These are phyloP conservation scores for Acrobasis consociella DNA, from an alignment of 2,888 invertebrate species.

Conservation along the genomic window DNA sequence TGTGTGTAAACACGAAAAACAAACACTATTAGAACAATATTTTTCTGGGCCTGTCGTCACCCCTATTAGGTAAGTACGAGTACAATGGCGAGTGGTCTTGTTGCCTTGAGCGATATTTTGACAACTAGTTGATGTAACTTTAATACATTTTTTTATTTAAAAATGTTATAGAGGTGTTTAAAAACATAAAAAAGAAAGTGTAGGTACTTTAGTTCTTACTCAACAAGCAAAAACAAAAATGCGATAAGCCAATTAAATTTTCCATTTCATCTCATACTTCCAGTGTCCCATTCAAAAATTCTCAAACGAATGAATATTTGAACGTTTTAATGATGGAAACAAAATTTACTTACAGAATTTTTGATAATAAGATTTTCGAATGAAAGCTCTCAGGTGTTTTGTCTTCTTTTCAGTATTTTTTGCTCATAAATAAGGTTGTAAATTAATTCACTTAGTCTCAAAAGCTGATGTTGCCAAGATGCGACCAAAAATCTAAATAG, in stretches of 20 bases:
- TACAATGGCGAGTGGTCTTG: too few relatives aligned
- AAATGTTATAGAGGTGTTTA: too few relatives aligned
- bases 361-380: conserved; percentile 11
- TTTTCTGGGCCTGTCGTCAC: too few relatives aligned
- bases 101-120: too few relatives aligned
- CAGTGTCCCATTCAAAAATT: not conserved
- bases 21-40: too few relatives aligned
- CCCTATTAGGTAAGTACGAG: too few relatives aligned
- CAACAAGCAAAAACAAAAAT: not conserved
- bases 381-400: conserved; percentile 9
- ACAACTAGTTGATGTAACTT: too few relatives aligned
- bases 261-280: not conserved
- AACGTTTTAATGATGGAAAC: conserved; percentile 1
- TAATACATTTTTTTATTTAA: too few relatives aligned
- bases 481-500: too few relatives aligned
- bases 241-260: not conserved
- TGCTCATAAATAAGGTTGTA: conserved; percentile 4
- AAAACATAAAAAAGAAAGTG: too few relatives aligned
- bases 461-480: too few relatives aligned
- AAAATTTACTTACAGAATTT: conserved; percentile 16
- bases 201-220: not conserved
- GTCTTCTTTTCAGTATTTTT: conserved; percentile 28
- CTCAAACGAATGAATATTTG: conserved; percentile 17
- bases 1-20: too few relatives aligned
- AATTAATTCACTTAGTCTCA: conserved; percentile 9